phyloP scores from a whole-genome alignment of 2,113 vertebrate species.

The Microcebus ravelobensis region DNA sequence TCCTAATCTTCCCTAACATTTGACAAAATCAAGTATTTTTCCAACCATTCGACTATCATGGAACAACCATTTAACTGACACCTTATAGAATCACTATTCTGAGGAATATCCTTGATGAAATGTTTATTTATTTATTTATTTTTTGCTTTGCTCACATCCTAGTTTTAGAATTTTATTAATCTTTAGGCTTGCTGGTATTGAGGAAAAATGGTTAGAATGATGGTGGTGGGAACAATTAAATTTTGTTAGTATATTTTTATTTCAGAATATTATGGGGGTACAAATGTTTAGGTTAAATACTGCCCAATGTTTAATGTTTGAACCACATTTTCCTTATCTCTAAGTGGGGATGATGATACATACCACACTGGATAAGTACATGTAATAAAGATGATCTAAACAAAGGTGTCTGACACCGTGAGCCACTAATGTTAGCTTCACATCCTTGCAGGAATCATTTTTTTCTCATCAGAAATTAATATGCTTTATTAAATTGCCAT shows the following conservation, averaged over 20 bases:
- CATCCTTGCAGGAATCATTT: background rate
- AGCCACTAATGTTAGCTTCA: background rate
- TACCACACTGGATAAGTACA: background rate
- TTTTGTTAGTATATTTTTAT: too few relatives aligned
- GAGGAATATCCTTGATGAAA: background rate
- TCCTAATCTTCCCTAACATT: background rate
- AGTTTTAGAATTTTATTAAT: too few relatives aligned
- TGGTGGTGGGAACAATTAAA: too few relatives aligned
- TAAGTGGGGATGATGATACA: background rate
- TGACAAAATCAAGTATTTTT: conserved; percentile 7
- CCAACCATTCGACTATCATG: background rate
- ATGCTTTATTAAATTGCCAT: conserved; percentile 78
- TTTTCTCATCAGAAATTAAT: conserved; percentile 85
- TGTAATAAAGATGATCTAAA: background rate
- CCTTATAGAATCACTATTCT: background rate
- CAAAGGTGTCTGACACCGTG: background rate
- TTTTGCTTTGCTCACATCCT: background rate
- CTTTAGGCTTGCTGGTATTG: too few relatives aligned
- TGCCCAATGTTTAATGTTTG: background rate
- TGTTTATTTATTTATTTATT: background rate
- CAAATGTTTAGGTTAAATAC: too few relatives aligned
- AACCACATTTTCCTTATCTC: background rate
- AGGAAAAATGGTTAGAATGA: too few relatives aligned
- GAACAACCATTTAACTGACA: background rate
- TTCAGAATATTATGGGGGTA: too few relatives aligned